These are phyloP conservation scores for Notocelia uddmanniana DNA, from an alignment of 2,888 invertebrate species.

Conservation along the genomic window DNA sequence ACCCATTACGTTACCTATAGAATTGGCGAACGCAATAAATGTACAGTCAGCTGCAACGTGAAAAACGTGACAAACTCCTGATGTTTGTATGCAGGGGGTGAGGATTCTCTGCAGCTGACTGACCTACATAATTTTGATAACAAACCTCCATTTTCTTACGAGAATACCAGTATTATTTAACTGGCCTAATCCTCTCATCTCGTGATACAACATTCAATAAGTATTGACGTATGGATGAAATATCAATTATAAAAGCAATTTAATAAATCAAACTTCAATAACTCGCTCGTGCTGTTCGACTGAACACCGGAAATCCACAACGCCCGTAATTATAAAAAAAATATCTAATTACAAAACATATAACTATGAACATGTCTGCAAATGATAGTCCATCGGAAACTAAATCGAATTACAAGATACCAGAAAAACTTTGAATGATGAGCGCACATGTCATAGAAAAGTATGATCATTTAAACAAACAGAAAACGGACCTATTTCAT, in stretches of 20 bases:
- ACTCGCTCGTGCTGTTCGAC: background rate
- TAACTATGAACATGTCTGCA: slow-evolving; percentile 14
- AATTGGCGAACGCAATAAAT: no score
- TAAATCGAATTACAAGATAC: slow-evolving; percentile 17
- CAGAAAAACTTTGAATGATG: slow-evolving; percentile 36
- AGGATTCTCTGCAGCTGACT: no score
- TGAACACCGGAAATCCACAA: slow-evolving; percentile 17
- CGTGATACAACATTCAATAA: background rate
- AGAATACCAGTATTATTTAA: no score
- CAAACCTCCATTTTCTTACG: no score
- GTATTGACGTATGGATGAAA: slow-evolving; percentile 16
- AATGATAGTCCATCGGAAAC: slow-evolving; percentile 12
- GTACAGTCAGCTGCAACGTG: no score
- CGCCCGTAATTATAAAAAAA: slow-evolving; percentile 2
- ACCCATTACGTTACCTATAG: no score
- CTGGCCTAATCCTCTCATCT: background rate
- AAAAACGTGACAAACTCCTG: no score
- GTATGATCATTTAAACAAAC: slow-evolving; percentile 68
- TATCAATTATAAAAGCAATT: background rate
- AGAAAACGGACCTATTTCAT: slow-evolving; percentile 67
- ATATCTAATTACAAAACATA: background rate
- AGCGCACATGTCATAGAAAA: slow-evolving; percentile 67
- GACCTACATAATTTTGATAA: no score
- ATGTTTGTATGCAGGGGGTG: no score
- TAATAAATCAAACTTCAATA: slow-evolving; percentile 19